These are phyloP conservation scores for Scolopax bukidnonensis DNA, from an alignment of 2,797 vertebrate species.

Conservation along the genomic window DNA sequence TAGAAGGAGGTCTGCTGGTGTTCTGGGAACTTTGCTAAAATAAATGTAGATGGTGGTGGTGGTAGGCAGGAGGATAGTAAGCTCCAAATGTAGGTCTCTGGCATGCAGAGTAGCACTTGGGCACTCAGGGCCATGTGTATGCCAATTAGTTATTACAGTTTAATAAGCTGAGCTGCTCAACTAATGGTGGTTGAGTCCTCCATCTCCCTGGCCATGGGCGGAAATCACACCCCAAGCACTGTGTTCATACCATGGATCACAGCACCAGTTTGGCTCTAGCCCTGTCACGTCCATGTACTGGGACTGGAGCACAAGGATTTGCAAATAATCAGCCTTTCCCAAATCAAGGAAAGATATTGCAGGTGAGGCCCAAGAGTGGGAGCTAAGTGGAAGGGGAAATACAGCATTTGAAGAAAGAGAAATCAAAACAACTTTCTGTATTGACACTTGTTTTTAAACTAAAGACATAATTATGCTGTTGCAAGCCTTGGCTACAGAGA, in stretches of 20 bases:
- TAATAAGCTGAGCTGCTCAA: not conserved
- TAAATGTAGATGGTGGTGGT: not conserved
- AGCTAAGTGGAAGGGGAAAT: not conserved
- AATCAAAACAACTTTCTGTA: slow-evolving; percentile 47
- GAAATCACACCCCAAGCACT: not conserved
- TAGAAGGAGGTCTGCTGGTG: not conserved
- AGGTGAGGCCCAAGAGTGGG: not conserved
- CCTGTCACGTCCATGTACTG: not conserved
- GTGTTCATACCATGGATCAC: rapidly evolving
- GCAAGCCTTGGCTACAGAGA: slow-evolving; percentile 6
- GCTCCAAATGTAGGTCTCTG: not conserved
- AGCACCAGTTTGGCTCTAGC: not conserved
- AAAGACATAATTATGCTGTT: slow-evolving; percentile 33
- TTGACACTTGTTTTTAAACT: slow-evolving; percentile 36
- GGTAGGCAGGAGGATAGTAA: not conserved
- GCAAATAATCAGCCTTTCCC: not conserved
- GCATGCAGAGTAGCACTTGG: not conserved
- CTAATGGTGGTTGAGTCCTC: not conserved
- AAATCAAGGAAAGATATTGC: not conserved
- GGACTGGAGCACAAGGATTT: not conserved
- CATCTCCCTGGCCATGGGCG: not conserved
- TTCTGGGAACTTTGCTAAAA: not conserved
- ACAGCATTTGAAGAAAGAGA: slow-evolving; percentile 11
- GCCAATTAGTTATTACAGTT: not conserved
- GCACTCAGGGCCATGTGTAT: rapidly evolving